These are phyloP conservation scores for Stegana nigrithorax DNA, from an alignment of 2,888 invertebrate species.

Conservation along the genomic window DNA sequence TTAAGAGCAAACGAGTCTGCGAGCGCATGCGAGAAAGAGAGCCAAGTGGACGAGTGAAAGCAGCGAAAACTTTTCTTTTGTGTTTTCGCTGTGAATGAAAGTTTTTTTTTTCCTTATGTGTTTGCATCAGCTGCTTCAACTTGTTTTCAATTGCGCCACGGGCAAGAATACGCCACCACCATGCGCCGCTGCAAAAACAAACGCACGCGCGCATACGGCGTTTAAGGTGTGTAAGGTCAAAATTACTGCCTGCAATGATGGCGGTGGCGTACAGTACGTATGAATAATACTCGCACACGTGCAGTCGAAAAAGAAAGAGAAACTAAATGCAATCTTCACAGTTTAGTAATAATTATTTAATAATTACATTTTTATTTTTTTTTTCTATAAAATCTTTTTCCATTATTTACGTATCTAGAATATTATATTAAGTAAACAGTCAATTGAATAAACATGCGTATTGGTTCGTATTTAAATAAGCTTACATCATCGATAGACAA, in stretches of 20 bases:
- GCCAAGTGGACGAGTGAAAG: constrained; percentile 17
- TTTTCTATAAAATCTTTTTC: too few relatives aligned
- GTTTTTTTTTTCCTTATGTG: too few relatives aligned
- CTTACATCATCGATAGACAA: too few relatives aligned
- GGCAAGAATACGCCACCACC: background rate
- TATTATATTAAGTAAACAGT: too few relatives aligned
- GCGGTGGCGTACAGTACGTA: constrained; percentile 36
- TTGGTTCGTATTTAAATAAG: too few relatives aligned
- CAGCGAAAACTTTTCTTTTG: constrained; percentile 34
- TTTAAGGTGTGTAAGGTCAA: background rate
- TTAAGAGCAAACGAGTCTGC: background rate
- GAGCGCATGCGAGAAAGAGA: constrained; percentile 1
- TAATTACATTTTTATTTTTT: too few relatives aligned
- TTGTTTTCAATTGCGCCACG: constrained; percentile 50
- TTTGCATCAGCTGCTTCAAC: constrained; percentile 57
- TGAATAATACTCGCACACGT: constrained; percentile 1
- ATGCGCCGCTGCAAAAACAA: constrained; percentile 48
- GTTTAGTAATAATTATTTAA: too few relatives aligned
- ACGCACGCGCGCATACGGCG: constrained; percentile 49
- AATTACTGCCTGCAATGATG: constrained; percentile 25
- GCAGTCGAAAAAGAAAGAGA: too few relatives aligned
- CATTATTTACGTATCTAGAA: too few relatives aligned
- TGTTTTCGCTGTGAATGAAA: constrained; percentile 55
- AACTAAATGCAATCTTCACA: too few relatives aligned
- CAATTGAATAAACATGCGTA: too few relatives aligned